Evolutionary conservation across 1,140 invertebrate genomes (phyloP), one percentile per base, ranked within the genome.

Genomic region (Solenopsis invicta): DNA sequence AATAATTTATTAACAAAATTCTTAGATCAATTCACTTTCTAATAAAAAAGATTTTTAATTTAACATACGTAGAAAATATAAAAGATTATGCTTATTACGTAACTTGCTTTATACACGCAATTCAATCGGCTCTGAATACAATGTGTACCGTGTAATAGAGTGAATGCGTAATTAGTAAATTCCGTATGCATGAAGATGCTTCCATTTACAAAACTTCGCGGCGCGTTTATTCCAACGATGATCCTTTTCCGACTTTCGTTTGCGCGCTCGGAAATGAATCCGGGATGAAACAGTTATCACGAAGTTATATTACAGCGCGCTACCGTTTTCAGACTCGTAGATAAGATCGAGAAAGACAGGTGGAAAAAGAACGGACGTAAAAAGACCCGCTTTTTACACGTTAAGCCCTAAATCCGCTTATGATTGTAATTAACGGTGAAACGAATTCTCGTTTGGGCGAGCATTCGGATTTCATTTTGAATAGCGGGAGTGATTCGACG

Each of bases 141-240:
- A 54, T 18, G 18, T n/a, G 18, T 34, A 29, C 29, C 24, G 24
- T n/a, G 24, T 71, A 41, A 29, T 48, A 50, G 54, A 64, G n/a
- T 37, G 67, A 81, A 82, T 59, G 24, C 56, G 37, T 82, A 82
- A 82, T 74, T 61, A 74, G 67, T 66, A 41, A 61, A 75, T 84
- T 75, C n/a, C 13, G 24, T 75, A 84, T 84, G 41, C 80, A 75
- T 62, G 4, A 75, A 84, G 24, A 75, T 62, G 29, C 24, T 24
- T 37, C 13, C 80, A 61, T 74, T 61, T 74, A 48, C 24, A 72
- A 69, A 69, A 72, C 67, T 72, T 82, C 13, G 80, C 54, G 24
- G 54, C 18, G 52, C 37, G 24, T 84, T 48, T 50, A 50, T 84
- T 84, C 41, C 13, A 61, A 61, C 13, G 48, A 62, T 50, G 21